A percentile compares a stretch with the other conserved stretches of the same genome.
Evolutionary conservation across 1,140 invertebrate genomes (phyloP).

Genomic region (Camponotus pennsylvanicus): DNA sequence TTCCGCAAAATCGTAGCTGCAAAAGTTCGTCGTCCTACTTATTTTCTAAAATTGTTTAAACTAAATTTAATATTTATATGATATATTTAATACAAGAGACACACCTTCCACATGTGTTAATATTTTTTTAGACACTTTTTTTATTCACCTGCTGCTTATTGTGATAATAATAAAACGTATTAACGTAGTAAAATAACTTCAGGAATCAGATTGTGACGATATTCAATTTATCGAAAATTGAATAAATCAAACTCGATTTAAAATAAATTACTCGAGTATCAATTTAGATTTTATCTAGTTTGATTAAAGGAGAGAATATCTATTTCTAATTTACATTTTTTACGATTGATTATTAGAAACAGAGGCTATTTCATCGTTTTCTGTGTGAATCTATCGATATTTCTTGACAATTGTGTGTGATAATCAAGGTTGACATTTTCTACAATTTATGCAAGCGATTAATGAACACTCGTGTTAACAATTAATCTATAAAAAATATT

Average conservation of each 20-base stretch:
- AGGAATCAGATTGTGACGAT: slow-evolving; percentile 18
- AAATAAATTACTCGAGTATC: slow-evolving; percentile 8
- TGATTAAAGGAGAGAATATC: no score
- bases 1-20: neutral
- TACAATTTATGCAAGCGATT: neutral
- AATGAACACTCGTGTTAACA: neutral
- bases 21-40: neutral
- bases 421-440: neutral
- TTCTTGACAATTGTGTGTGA: neutral
- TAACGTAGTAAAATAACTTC: neutral
- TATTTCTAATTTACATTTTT: neutral
- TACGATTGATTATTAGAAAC: neutral
- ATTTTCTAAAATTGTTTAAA: neutral
- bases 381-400: neutral
- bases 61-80: no score
- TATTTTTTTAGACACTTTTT: neutral
- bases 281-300: slow-evolving; percentile 17
- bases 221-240: slow-evolving; percentile 43
- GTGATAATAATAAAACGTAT: slow-evolving; percentile 17
- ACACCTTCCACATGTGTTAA: no score
- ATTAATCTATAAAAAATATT: neutral
- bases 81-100: no score
- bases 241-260: slow-evolving; percentile 36
- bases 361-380: neutral
- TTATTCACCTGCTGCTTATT: slow-evolving; percentile 26